Conservation (phyloP, 2,888 invertebrate genomes). For the Callimorpha dominula region DNA sequence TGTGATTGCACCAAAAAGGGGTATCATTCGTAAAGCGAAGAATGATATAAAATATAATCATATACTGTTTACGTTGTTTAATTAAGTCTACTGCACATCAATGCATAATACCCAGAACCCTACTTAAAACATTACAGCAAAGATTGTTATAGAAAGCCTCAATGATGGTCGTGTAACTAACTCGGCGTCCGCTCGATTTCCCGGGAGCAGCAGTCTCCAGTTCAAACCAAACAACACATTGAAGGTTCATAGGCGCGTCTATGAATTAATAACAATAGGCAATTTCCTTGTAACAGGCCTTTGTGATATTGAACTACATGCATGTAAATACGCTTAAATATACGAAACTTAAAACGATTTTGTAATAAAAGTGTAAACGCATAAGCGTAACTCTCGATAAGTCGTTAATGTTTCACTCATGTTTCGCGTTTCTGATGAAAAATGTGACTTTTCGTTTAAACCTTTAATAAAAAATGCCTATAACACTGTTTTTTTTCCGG, state of each 20-base stretch:
- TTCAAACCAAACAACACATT: slow-evolving; percentile 76
- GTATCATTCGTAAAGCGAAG: background rate
- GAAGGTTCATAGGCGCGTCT: slow-evolving; percentile 69
- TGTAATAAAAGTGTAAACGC: slow-evolving; percentile 37
- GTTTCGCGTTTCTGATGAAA: slow-evolving; percentile 14
- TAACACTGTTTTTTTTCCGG: background rate
- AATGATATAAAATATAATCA: background rate
- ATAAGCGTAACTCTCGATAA: slow-evolving; percentile 15
- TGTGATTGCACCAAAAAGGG: background rate
- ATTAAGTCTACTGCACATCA: background rate
- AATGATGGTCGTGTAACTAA: slow-evolving; percentile 37
- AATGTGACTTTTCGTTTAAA: slow-evolving; percentile 6
- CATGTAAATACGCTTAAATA: slow-evolving; percentile 46
- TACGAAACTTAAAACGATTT: slow-evolving; percentile 38
- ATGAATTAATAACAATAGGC: slow-evolving; percentile 79
- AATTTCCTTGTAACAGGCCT: slow-evolving; percentile 79
- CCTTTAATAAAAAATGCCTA: background rate
- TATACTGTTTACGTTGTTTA: background rate
- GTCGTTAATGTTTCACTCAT: slow-evolving; percentile 2
- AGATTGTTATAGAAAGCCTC: slow-evolving; percentile 31
- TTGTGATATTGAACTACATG: slow-evolving; percentile 72
- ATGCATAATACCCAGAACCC: slow-evolving; percentile 23
- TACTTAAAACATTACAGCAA: slow-evolving; percentile 1
- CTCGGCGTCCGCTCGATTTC: slow-evolving; percentile 62
- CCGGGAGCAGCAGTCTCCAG: slow-evolving; percentile 62